Evolutionary conservation across 2,797 vertebrate genomes (phyloP), one percentile per base, ranked within the genome.

Genomic region (Bufotes viridis): DNA sequence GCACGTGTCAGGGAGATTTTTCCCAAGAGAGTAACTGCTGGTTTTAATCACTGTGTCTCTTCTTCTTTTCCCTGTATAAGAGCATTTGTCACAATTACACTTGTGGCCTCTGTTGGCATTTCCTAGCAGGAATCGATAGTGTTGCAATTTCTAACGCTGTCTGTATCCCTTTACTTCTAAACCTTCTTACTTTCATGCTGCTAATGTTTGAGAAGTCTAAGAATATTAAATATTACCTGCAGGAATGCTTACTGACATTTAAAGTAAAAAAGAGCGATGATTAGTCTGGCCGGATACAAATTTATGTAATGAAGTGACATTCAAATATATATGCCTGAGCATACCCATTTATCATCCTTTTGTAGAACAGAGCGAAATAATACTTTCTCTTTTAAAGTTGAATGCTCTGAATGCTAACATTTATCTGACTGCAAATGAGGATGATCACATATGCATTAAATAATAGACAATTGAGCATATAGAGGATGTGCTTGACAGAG

Each of bases 11-110:
- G 78, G 85, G 76, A 69, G 49, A 53, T 55, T 53, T 53, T 7
- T 60, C 83, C 61, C 60, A 18, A 6, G 49, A 75, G 60, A 78
- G 49, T 49, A 55, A 61, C 75, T 75, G 69, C 75, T 86, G 75
- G 9, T 69, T 86, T 49, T 86, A 86, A 80, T 86, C 63, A 80
- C 65, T 69, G 60, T 86, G 58, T 86, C 76, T 61, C 63, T 42
- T 42, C 57, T 79, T 15, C 42, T 72, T 42, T 42, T 3, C 29
- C 42, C 15, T 53, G 42, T 75, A 42, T 58, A 60, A 69, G n/a
- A 86, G 24, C 76, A 86, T 86, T 86, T 86, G 63, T 86, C 85
- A 86, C 63, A 70, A 86, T 86, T 86, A 86, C 76, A 70, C 76
- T 70, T 80, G 34, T 72, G 63, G 42, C 80, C 76, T 58, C 75